A percentile compares a stretch with the other conserved stretches of the same genome.
Conservation (phyloP, 2,113 vertebrate species). For the Laterallus jamaicensis region DNA sequence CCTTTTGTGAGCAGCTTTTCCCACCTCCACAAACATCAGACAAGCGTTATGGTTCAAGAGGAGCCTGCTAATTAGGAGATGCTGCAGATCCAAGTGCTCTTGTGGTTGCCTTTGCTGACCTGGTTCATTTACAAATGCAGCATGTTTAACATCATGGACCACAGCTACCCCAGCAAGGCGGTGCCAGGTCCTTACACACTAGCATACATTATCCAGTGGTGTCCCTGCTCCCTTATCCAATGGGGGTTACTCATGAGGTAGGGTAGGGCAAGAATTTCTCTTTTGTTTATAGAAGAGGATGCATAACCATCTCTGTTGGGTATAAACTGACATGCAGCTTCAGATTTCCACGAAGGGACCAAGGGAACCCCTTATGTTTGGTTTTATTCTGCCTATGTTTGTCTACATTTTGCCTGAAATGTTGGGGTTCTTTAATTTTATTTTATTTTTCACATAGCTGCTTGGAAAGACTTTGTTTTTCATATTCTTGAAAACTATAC, state of each 20-base stretch:
- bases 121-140: background rate
- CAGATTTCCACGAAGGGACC: background rate
- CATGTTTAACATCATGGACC: background rate
- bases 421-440: background rate
- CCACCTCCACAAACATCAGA: background rate
- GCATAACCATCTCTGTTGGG: background rate
- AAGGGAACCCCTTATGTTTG: accelerated
- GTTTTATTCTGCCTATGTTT: background rate
- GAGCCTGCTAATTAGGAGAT: background rate
- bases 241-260: accelerated
- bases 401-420: background rate
- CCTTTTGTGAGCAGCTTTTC: background rate
- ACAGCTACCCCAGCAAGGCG: background rate
- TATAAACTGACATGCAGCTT: background rate
- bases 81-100: background rate
- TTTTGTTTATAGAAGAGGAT: background rate
- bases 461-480: background rate
- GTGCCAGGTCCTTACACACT: background rate
- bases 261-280: background rate
- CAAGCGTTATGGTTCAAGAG: background rate
- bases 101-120: background rate
- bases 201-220: accelerated
- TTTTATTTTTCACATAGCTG: background rate
- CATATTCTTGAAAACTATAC: background rate
- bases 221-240: background rate